Evolutionary conservation across 1,140 invertebrate genomes (phyloP).

Genomic region (Micrasema longulum): DNA sequence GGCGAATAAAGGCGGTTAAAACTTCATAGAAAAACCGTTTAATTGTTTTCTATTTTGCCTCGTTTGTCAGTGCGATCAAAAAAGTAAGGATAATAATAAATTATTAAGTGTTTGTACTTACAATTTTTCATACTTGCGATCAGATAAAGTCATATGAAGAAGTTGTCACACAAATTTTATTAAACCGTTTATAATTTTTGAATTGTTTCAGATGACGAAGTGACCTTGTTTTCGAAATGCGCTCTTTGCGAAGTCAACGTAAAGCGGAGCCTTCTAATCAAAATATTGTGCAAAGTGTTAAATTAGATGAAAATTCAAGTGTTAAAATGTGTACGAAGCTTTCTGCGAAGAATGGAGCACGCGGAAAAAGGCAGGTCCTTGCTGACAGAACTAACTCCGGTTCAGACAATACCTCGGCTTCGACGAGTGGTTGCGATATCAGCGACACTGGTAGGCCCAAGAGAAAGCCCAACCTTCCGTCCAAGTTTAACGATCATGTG

Average conservation of each 20-base stretch:
- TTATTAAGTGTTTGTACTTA: background rate
- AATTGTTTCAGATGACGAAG: conserved; percentile 29
- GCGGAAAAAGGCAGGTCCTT: conserved; percentile 42
- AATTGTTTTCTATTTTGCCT: conserved; percentile 24
- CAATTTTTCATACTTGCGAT: background rate
- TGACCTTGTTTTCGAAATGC: conserved; percentile 35
- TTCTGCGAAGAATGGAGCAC: conserved; percentile 17
- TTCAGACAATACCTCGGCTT: conserved; percentile 44
- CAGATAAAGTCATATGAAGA: background rate
- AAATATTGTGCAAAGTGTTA: conserved; percentile 10
- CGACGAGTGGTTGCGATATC: conserved; percentile 13
- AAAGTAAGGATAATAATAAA: conserved; percentile 9
- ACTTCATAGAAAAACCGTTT: conserved; percentile 28
- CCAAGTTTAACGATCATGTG: conserved; percentile 41
- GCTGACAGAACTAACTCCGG: conserved; percentile 49
- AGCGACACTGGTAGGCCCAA: conserved; percentile 36
- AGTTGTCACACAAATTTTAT: background rate
- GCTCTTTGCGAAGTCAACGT: conserved; percentile 34
- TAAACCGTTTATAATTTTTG: background rate
- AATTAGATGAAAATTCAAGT: conserved; percentile 32
- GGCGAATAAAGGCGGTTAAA: conserved; percentile 33
- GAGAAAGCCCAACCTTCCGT: conserved; percentile 31
- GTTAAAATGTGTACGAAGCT: conserved; percentile 35
- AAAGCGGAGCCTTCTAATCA: conserved; percentile 22
- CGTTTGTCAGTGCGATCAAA: conserved; percentile 17